Percentiles rank a stretch among this genome's conserved stretches.
Conservation (phyloP, 2,113 vertebrate species). For the Proterorhinus semilunaris region DNA sequence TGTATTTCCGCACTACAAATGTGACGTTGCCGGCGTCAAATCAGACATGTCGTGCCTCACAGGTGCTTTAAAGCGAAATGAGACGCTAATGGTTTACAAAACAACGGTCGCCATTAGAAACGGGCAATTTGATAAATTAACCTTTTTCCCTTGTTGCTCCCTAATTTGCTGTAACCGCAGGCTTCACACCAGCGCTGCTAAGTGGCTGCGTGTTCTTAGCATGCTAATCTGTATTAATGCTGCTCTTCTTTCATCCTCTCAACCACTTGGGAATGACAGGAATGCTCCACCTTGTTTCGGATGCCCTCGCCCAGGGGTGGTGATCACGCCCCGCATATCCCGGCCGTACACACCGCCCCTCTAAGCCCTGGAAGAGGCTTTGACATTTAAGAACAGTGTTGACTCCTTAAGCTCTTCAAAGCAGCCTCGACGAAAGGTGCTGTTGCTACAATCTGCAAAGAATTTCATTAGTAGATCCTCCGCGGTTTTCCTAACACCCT, state of each 20-base stretch:
- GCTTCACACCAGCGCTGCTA: background rate
- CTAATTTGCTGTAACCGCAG: slow-evolving; percentile 2
- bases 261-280: slow-evolving; percentile 51
- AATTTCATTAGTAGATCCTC: slow-evolving; percentile 62
- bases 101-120: background rate
- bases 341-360: slow-evolving; percentile 16
- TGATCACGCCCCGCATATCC: slow-evolving; percentile 36
- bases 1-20: too few relatives aligned
- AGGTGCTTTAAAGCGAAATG: background rate
- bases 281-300: slow-evolving; percentile 55
- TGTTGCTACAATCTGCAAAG: slow-evolving; percentile 54
- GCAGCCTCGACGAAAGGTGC: slow-evolving; percentile 21
- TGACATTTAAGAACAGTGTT: slow-evolving; percentile 60
- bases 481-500: slow-evolving; percentile 42
- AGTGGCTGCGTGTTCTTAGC: slow-evolving; percentile 21
- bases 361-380: slow-evolving; percentile 55
- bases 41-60: too few relatives aligned
- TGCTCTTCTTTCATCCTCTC: slow-evolving; percentile 41
- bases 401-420: slow-evolving; percentile 65
- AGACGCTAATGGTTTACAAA: background rate
- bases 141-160: background rate
- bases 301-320: slow-evolving; percentile 45
- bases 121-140: background rate
- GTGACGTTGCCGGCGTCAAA: too few relatives aligned
- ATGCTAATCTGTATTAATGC: slow-evolving; percentile 54